These are phyloP conservation scores for Pomatorhinus ruficollis DNA, from an alignment of 2,113 vertebrate genomes.

Conservation along the genomic window DNA sequence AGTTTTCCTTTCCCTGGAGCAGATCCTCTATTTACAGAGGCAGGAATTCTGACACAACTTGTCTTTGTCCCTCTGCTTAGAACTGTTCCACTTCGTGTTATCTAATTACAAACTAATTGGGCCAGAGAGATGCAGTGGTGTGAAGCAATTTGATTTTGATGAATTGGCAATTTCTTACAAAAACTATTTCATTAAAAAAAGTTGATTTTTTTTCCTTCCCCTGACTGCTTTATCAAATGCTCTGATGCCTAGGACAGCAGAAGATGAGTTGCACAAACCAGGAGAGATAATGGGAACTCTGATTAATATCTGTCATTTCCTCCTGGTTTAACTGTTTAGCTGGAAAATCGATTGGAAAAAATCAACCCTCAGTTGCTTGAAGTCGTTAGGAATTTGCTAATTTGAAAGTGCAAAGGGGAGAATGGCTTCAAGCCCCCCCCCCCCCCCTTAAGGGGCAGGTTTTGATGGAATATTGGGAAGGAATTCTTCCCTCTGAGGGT, in stretches of 20 bases:
- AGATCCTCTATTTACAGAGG: background rate
- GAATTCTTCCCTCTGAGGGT: background rate
- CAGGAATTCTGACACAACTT: background rate
- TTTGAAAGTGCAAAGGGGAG: background rate
- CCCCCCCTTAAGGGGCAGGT: rapidly evolving
- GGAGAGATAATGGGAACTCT: background rate
- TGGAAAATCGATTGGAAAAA: background rate
- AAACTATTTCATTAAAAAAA: background rate
- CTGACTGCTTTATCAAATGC: background rate
- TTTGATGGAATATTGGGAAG: background rate
- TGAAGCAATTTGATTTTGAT: slow-evolving; percentile 29
- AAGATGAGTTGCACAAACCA: background rate
- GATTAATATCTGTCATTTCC: slow-evolving; percentile 21
- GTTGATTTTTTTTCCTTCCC: background rate
- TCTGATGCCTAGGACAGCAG: background rate
- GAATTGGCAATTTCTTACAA: slow-evolving; percentile 17
- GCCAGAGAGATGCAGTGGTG: background rate
- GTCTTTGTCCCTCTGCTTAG: background rate
- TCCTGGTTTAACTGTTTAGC: background rate
- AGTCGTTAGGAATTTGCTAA: background rate
- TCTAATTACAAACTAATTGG: slow-evolving; percentile 43
- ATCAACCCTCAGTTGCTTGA: background rate
- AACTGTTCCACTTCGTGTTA: background rate
- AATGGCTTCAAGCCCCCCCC: background rate
- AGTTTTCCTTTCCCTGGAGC: background rate